Evolutionary conservation across 2,797 vertebrate species (phyloP).

Genomic region (Acrossocheilus wenchowensis): DNA sequence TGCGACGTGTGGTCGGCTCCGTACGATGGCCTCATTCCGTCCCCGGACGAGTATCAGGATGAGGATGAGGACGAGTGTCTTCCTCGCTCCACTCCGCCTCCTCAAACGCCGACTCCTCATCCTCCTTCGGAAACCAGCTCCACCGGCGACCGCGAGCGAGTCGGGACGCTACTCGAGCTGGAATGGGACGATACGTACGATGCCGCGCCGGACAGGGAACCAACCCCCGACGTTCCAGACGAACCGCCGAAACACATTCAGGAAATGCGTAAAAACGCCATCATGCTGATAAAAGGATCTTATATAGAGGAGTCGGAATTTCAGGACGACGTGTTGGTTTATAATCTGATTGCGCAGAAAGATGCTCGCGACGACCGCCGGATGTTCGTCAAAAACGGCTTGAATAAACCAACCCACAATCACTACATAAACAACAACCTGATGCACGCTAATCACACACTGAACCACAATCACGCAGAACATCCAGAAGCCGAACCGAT

Average conservation of each 20-base stretch:
- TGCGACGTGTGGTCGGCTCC: constrained; percentile 90
- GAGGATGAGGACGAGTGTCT: constrained; percentile 35
- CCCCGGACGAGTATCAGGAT: constrained; percentile 72
- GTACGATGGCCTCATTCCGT: constrained; percentile 87
- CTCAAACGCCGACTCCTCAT: constrained; percentile 47
- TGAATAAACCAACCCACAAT: not conserved
- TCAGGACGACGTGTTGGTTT: constrained; percentile 92
- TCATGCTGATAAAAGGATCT: constrained; percentile 85
- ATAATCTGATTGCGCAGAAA: constrained; percentile 87
- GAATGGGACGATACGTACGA: constrained; percentile 96
- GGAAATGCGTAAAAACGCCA: constrained; percentile 89
- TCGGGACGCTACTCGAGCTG: constrained; percentile 73
- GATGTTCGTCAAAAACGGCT: not conserved
- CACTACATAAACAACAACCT: not conserved
- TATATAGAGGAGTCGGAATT: constrained; percentile 94
- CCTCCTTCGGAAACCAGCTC: constrained; percentile 62
- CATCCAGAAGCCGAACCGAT: not conserved
- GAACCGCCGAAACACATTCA: constrained; percentile 88
- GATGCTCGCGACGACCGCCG: constrained; percentile 68
- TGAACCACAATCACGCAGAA: not conserved
- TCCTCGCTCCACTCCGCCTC: not conserved
- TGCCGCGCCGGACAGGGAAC: constrained; percentile 75
- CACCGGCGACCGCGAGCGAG: constrained; percentile 68
- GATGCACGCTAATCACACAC: not conserved
- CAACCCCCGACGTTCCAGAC: constrained; percentile 46